phyloP scores from a whole-genome alignment of 2,797 vertebrate genomes.

The Etheostoma perlongum region DNA sequence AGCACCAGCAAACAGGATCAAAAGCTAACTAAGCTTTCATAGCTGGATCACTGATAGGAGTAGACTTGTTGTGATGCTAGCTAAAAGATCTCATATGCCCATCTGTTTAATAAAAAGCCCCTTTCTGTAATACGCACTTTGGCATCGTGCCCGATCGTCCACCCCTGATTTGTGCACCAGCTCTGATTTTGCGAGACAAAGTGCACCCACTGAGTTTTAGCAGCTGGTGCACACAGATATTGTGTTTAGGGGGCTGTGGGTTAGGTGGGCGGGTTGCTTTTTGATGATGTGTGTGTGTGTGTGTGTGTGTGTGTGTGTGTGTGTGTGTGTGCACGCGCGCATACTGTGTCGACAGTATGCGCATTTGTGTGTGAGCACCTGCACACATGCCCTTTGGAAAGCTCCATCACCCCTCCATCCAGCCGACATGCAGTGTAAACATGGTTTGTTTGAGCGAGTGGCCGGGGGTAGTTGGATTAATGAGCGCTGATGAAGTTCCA shows the following conservation, averaged over 20 bases:
- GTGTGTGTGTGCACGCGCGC: constrained; percentile 23
- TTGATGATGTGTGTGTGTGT: constrained; percentile 31
- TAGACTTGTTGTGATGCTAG: constrained; percentile 55
- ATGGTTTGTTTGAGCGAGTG: constrained; percentile 82
- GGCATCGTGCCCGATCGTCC: constrained; percentile 50
- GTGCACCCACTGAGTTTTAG: constrained; percentile 50
- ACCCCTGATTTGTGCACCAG: constrained; percentile 42
- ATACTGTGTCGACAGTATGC: constrained; percentile 15
- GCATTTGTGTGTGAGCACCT: constrained; percentile 63
- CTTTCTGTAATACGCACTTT: constrained; percentile 47
- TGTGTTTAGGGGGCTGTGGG: constrained; percentile 54
- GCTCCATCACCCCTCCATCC: constrained; percentile 68
- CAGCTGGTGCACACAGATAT: constrained; percentile 67
- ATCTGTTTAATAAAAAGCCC: constrained; percentile 70
- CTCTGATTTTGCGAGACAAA: constrained; percentile 66
- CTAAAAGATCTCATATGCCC: constrained; percentile 52
- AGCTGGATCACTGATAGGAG: constrained; percentile 60
- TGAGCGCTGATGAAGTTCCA: constrained; percentile 86
- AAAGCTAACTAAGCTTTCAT: constrained; percentile 62
- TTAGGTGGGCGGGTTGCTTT: constrained; percentile 29
- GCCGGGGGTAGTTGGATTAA: constrained; percentile 82
- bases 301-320: background rate
- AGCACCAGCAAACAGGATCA: constrained; percentile 69
- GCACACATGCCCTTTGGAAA: constrained; percentile 76
- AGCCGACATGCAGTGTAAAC: constrained; percentile 78